Percentiles rank a stretch among this genome's conserved stretches.
phyloP scores from a whole-genome alignment of 2,113 vertebrate species.

The Austrofundulus limnaeus region DNA sequence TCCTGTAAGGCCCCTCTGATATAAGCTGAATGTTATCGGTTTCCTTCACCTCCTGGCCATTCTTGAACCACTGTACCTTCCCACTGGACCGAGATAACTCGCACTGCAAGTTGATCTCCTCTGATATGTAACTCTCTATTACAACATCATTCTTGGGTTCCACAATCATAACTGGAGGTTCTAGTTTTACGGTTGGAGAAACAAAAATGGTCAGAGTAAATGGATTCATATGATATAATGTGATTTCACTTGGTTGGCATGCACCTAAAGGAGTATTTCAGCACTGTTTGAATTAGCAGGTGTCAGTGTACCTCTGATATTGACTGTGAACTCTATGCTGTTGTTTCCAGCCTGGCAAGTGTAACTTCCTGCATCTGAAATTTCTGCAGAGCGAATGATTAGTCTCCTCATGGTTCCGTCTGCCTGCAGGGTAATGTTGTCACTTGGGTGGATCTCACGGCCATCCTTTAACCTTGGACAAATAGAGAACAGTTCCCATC shows the following conservation, averaged over 20 bases:
- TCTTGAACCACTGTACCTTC: constrained; percentile 84
- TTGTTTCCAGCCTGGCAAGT: constrained; percentile 71
- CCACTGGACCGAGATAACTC: constrained; percentile 80
- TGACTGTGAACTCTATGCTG: constrained; percentile 72
- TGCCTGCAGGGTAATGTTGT: constrained; percentile 76
- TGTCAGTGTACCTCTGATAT: constrained; percentile 69
- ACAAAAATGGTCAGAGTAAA: too few relatives aligned
- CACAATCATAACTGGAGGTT: constrained; percentile 84
- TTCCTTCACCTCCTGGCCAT: constrained; percentile 79
- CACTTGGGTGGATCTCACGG: constrained; percentile 60
- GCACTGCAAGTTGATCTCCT: constrained; percentile 84
- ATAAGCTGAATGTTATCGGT: constrained; percentile 67
- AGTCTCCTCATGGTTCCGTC: constrained; percentile 75
- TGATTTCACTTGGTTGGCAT: background rate
- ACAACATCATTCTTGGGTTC: constrained; percentile 79
- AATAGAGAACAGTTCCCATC: background rate
- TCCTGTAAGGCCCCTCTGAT: constrained; percentile 76
- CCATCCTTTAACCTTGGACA: constrained; percentile 74
- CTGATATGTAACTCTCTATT: constrained; percentile 70
- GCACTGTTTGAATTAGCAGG: background rate
- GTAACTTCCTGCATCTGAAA: constrained; percentile 74
- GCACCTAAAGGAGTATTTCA: background rate
- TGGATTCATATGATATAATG: background rate
- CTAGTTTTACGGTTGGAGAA: constrained; percentile 61
- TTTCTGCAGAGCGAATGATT: constrained; percentile 75